phyloP scores from a whole-genome alignment of 1,140 invertebrate species.

The Nasonia longicornis region DNA sequence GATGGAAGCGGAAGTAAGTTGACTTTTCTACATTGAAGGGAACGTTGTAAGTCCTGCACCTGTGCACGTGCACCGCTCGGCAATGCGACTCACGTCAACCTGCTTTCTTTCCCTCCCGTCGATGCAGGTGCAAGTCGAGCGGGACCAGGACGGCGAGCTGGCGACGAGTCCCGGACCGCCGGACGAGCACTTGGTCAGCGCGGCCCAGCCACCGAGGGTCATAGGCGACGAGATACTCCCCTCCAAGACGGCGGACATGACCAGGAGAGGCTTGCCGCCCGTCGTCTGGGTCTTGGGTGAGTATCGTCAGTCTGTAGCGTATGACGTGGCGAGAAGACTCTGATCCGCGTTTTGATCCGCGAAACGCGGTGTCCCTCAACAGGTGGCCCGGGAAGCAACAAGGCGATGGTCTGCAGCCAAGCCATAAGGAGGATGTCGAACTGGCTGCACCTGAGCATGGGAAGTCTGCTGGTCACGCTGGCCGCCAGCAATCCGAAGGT shows the following conservation, averaged over 20 bases:
- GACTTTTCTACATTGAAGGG: slow-evolving; percentile 6
- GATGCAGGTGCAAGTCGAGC: slow-evolving; percentile 24
- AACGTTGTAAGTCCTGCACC: background rate
- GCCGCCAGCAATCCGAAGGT: slow-evolving; percentile 72
- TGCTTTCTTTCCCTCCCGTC: background rate
- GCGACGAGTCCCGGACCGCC: background rate
- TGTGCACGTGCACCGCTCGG: background rate
- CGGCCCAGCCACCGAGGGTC: background rate
- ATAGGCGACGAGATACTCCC: slow-evolving; percentile 32
- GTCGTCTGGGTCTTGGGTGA: slow-evolving; percentile 83
- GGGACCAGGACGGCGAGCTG: background rate
- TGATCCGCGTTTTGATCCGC: too few relatives aligned
- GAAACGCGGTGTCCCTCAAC: background rate
- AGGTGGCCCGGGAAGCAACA: slow-evolving; percentile 85
- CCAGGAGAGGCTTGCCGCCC: slow-evolving; percentile 69
- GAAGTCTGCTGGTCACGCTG: slow-evolving; percentile 76
- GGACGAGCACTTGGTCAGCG: slow-evolving; percentile 37
- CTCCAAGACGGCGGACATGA: slow-evolving; percentile 58
- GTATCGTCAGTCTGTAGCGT: slow-evolving; percentile 1
- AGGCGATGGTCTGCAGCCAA: slow-evolving; percentile 78
- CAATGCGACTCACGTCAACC: background rate
- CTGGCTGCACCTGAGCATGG: slow-evolving; percentile 83
- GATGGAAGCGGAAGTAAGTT: slow-evolving; percentile 62
- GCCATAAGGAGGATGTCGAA: slow-evolving; percentile 75
- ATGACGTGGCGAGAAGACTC: background rate